These are phyloP conservation scores for Rhinogobio ventralis DNA, from an alignment of 2,797 vertebrate genomes.

Conservation along the genomic window DNA sequence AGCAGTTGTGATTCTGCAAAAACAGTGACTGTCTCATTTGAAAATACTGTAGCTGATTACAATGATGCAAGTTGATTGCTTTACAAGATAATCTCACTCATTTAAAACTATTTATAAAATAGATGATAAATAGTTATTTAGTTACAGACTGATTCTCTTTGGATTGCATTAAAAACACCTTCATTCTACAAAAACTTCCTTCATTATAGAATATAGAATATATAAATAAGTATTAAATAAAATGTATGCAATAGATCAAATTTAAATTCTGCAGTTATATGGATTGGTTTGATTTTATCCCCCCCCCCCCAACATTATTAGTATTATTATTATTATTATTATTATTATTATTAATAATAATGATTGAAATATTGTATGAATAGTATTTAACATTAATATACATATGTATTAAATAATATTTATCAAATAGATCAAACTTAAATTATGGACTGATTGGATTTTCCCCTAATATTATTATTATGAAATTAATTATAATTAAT, in stretches of 20 bases:
- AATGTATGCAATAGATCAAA: neutral
- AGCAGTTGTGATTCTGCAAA: slow-evolving; percentile 57
- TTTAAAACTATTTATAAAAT: neutral
- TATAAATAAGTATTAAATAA: neutral
- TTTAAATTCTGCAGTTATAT: neutral
- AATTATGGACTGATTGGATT: too few relatives aligned
- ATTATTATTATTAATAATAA: neutral
- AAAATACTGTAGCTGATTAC: neutral
- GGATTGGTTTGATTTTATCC: neutral
- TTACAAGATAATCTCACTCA: neutral
- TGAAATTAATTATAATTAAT: too few relatives aligned
- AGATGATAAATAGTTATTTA: neutral
- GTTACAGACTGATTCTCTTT: neutral
- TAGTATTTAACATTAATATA: too few relatives aligned
- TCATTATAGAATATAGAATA: neutral
- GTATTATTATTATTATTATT: neutral
- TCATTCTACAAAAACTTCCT: too few relatives aligned
- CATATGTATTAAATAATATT: neutral
- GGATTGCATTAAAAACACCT: neutral
- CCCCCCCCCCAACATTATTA: too few relatives aligned
- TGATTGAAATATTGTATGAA: too few relatives aligned
- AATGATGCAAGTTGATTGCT: neutral
- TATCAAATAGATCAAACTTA: neutral
- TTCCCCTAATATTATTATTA: too few relatives aligned
- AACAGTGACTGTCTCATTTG: neutral